Evolutionary conservation across 2,113 vertebrate genomes (phyloP).

Genomic region (Rallus limicola): DNA sequence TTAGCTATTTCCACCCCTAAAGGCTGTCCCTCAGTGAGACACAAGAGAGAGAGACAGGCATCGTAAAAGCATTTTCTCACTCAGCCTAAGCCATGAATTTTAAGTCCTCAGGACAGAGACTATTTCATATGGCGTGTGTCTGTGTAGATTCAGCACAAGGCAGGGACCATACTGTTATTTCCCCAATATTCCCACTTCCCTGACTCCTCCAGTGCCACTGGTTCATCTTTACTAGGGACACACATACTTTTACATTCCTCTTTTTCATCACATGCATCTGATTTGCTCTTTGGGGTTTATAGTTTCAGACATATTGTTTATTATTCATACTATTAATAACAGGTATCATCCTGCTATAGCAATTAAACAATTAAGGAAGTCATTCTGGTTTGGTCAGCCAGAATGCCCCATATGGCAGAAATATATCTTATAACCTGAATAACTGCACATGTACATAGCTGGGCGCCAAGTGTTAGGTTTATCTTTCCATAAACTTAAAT

Average conservation of each 20-base stretch:
- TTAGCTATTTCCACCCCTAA: not conserved
- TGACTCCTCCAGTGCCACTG: not conserved
- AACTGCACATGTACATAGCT: not conserved
- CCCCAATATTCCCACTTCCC: conserved; percentile 4
- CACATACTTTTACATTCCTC: not conserved
- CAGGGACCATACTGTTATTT: not conserved
- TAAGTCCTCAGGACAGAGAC: not conserved
- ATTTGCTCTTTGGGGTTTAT: not conserved
- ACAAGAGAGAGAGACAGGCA: not conserved
- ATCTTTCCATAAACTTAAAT: conserved; percentile 44
- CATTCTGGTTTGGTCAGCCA: not conserved
- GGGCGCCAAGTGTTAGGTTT: not conserved
- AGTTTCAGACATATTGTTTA: not conserved
- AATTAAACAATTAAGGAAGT: conserved; percentile 31
- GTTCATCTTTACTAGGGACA: not conserved
- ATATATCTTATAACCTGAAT: not conserved
- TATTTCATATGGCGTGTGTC: not conserved
- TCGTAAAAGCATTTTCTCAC: not conserved
- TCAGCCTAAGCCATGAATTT: conserved; percentile 9
- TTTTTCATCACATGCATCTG: not conserved
- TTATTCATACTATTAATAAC: conserved; percentile 38
- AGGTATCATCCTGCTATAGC: not conserved
- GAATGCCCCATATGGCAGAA: conserved; percentile 3
- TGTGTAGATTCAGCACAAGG: not conserved
- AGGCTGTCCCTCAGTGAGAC: not conserved